phyloP scores from a whole-genome alignment of 2,113 vertebrate species.

The Zosterops pallidus region DNA sequence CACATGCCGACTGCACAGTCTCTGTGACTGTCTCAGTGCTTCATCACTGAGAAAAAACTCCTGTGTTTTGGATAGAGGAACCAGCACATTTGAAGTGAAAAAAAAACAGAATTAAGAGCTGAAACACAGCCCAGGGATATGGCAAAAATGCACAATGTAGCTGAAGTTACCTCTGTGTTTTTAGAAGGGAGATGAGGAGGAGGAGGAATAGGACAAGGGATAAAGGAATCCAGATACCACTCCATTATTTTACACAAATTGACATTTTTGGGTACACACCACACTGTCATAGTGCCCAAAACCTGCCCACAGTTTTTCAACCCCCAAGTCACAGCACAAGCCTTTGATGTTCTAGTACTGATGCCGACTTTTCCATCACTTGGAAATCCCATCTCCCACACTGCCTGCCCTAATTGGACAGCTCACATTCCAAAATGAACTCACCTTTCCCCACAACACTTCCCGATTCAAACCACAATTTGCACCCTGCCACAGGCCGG shows the following conservation, averaged over 20 bases:
- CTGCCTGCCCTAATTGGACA: slow-evolving; percentile 13
- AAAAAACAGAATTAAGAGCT: background rate
- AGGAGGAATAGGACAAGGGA: background rate
- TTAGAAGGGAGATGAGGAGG: background rate
- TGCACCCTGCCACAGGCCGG: slow-evolving; percentile 32
- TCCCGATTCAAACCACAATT: background rate
- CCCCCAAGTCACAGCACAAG: background rate
- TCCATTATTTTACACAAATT: background rate
- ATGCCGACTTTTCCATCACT: background rate
- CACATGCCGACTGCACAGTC: background rate
- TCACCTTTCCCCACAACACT: background rate
- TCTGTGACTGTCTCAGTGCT: background rate
- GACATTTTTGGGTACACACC: background rate
- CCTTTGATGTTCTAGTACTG: background rate
- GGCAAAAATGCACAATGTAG: background rate
- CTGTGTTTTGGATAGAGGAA: background rate
- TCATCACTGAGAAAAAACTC: background rate
- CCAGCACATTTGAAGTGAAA: background rate
- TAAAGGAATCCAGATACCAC: background rate
- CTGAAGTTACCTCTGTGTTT: background rate
- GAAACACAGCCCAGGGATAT: background rate
- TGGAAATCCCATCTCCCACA: background rate
- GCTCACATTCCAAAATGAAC: slow-evolving; percentile 18
- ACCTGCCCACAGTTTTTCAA: background rate
- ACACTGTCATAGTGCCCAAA: background rate